These are phyloP conservation scores for Lottia scabra DNA, from an alignment of 2,888 invertebrate species.

Conservation along the genomic window DNA sequence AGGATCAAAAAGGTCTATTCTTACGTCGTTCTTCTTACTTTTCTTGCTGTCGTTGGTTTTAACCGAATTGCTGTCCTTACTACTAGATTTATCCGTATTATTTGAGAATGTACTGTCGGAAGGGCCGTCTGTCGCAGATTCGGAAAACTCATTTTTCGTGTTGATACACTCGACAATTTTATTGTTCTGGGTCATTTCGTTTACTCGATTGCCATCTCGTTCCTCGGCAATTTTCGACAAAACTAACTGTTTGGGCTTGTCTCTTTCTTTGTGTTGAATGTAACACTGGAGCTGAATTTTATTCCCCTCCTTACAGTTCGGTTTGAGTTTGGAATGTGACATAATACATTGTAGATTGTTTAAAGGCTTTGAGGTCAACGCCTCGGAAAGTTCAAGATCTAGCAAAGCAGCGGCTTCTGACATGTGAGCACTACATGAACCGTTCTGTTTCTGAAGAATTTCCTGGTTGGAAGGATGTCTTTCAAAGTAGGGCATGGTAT, in stretches of 20 bases:
- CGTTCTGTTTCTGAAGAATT: slow-evolving; percentile 59
- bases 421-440: slow-evolving; percentile 51
- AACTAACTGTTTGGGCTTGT: slow-evolving; percentile 54
- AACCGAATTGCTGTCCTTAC: slow-evolving; percentile 42
- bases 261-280: slow-evolving; percentile 56
- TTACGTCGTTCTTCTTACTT: slow-evolving; percentile 54
- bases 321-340: slow-evolving; percentile 49
- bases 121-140: slow-evolving; percentile 40
- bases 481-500: slow-evolving; percentile 60
- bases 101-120: slow-evolving; percentile 56
- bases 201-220: slow-evolving; percentile 38
- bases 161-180: slow-evolving; percentile 30
- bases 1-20: slow-evolving; percentile 61
- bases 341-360: slow-evolving; percentile 55
- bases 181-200: slow-evolving; percentile 19
- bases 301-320: slow-evolving; percentile 44
- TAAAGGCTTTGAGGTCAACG: slow-evolving; percentile 50
- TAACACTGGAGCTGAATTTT: slow-evolving; percentile 57
- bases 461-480: slow-evolving; percentile 61
- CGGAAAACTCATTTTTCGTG: slow-evolving; percentile 28
- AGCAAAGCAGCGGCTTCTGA: slow-evolving; percentile 60
- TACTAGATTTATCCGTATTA: slow-evolving; percentile 50
- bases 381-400: slow-evolving; percentile 59
- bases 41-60: slow-evolving; percentile 42
- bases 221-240: slow-evolving; percentile 61